Conservation (phyloP, 2,888 invertebrate species). For the Smittia sp. region DNA sequence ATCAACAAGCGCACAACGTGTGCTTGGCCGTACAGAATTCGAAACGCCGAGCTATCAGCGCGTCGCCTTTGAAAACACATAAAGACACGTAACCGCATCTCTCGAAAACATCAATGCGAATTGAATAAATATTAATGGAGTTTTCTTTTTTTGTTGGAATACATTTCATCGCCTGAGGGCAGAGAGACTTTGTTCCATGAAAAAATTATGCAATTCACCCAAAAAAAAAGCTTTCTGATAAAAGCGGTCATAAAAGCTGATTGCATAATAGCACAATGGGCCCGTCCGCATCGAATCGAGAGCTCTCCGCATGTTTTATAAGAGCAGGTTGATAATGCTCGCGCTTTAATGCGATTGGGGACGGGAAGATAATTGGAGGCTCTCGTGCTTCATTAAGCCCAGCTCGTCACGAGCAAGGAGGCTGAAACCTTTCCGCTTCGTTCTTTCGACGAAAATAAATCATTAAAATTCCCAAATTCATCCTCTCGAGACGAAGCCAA, state of each 20-base stretch:
- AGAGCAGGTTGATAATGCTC: conserved; percentile 5
- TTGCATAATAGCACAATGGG: conserved; percentile 16
- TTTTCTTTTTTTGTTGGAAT: conserved; percentile 4
- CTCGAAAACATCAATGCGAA: conserved; percentile 4
- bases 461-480: not conserved
- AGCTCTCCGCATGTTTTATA: not conserved
- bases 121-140: conserved; percentile 29
- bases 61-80: not conserved
- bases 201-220: conserved; percentile 22
- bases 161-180: conserved; percentile 1
- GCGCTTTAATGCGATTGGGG: not conserved
- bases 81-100: conserved; percentile 1
- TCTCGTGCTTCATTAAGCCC: not conserved
- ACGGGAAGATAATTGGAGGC: not conserved
- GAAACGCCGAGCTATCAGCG: not conserved
- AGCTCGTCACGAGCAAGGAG: not conserved
- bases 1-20: not conserved
- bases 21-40: not conserved
- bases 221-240: not conserved
- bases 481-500: conserved; percentile 8
- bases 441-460: not conserved
- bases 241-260: conserved; percentile 20
- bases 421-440: not conserved
- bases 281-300: not conserved
- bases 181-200: not conserved